These are phyloP conservation scores for Andrena marginata DNA, from an alignment of 2,888 invertebrate genomes.

Conservation along the genomic window DNA sequence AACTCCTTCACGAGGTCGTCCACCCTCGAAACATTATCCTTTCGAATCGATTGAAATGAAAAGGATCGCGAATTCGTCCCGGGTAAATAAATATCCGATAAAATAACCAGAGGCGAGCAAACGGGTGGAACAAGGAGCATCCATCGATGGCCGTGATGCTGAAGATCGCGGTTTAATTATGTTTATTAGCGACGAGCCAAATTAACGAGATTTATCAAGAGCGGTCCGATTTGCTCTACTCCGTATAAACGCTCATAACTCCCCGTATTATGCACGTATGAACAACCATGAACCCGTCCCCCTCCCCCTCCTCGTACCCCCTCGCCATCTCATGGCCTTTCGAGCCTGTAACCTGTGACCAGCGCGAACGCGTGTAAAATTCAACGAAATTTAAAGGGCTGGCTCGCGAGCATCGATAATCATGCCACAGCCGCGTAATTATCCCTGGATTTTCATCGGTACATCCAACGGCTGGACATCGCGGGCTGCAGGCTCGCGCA, in stretches of 20 bases:
- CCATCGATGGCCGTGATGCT: constrained; percentile 29
- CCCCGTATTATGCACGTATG: constrained; percentile 60
- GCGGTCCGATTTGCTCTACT: constrained; percentile 62
- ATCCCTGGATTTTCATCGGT: constrained; percentile 65
- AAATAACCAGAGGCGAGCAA: constrained; percentile 13
- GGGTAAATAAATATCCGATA: neutral
- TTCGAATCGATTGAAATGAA: no score
- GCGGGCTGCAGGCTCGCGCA: neutral
- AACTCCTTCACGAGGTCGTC: no score
- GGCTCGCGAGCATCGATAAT: constrained; percentile 68
- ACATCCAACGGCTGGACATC: constrained; percentile 44
- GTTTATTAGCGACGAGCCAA: constrained; percentile 71
- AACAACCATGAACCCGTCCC: constrained; percentile 48
- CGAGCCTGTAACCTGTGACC: constrained; percentile 7
- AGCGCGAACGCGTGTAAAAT: constrained; percentile 54
- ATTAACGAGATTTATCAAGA: constrained; percentile 76
- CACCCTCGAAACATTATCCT: no score
- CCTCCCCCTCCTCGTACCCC: neutral
- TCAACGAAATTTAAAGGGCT: constrained; percentile 73
- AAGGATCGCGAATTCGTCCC: neutral
- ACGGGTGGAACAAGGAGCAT: constrained; percentile 1
- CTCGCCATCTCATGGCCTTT: neutral
- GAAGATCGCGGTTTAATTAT: constrained; percentile 76
- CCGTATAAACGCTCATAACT: constrained; percentile 67
- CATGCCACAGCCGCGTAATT: constrained; percentile 67